Conservation (phyloP, 1,140 invertebrate species). For the Carposina sasakii region DNA sequence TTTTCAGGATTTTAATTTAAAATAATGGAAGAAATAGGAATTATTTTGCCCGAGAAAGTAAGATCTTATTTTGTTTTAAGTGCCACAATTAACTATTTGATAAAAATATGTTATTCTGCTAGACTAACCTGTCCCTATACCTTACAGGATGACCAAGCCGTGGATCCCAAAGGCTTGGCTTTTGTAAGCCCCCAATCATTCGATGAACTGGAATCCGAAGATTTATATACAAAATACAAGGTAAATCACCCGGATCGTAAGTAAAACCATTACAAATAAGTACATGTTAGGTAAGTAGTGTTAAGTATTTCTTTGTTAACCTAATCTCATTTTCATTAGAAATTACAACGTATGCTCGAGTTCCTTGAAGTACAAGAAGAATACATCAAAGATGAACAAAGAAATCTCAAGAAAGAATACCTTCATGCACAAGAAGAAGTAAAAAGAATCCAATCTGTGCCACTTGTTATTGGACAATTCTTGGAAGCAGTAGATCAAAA, state of each 20-base stretch:
- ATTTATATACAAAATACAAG: constrained; percentile 96
- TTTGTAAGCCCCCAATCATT: constrained; percentile 60
- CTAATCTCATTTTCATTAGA: constrained; percentile 78
- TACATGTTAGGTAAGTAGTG: too few species aligned
- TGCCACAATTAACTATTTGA: too few species aligned
- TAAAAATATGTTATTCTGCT: background rate
- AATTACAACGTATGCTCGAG: constrained; percentile 95
- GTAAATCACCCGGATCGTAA: too few species aligned
- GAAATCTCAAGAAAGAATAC: constrained; percentile 98
- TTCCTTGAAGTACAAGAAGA: constrained; percentile 98
- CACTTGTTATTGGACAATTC: constrained; percentile 98
- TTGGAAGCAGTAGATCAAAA: constrained; percentile 98
- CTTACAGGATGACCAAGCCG: constrained; percentile 62
- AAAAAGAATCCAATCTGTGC: constrained; percentile 97
- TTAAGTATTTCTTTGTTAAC: too few species aligned
- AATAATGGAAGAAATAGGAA: constrained; percentile 69
- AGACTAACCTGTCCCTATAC: constrained; percentile 10
- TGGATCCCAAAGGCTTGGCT: constrained; percentile 55
- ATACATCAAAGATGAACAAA: constrained; percentile 98
- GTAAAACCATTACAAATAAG: too few species aligned
- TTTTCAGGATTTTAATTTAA: constrained; percentile 11
- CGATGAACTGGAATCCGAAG: constrained; percentile 88
- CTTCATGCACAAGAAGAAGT: constrained; percentile 98
- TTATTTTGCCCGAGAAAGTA: constrained; percentile 65
- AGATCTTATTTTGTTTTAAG: background rate